A percentile compares a stretch with the other conserved stretches of the same genome.
These are phyloP conservation scores for Eulemur mongoz DNA, from an alignment of 2,797 vertebrate genomes.

Conservation along the genomic window DNA sequence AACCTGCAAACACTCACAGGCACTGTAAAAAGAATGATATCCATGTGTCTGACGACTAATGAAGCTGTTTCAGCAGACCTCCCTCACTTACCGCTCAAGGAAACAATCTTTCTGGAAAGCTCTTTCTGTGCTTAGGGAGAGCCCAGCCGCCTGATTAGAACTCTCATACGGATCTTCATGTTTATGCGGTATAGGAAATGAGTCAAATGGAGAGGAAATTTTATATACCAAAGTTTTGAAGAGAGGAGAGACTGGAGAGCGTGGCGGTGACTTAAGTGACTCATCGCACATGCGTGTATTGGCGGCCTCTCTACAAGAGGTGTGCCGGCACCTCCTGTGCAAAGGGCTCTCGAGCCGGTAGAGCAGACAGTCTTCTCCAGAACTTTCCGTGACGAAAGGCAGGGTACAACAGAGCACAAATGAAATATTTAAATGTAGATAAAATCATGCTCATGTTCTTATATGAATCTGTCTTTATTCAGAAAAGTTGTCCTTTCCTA, in stretches of 20 bases:
- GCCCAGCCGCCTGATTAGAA: too few species aligned
- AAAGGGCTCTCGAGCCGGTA: not conserved
- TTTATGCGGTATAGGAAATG: not conserved
- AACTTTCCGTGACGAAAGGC: not conserved
- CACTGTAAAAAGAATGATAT: not conserved
- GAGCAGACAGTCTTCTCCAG: not conserved
- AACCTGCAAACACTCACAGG: not conserved
- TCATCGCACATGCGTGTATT: not conserved
- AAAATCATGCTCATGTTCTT: not conserved
- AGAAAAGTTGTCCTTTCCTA: not conserved
- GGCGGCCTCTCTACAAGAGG: not conserved
- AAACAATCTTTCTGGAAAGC: not conserved
- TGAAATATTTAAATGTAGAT: not conserved
- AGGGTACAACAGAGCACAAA: too few species aligned
- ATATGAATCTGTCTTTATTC: not conserved
- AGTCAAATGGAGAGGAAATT: not conserved
- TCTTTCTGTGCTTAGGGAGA: not conserved
- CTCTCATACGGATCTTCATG: not conserved
- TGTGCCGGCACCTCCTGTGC: not conserved
- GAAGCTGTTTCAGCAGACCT: not conserved
- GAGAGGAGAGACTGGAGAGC: not conserved
- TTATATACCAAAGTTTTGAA: not conserved
- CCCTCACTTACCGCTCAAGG: not conserved
- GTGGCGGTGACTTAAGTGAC: not conserved
- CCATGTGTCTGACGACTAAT: not conserved